These are phyloP conservation scores for Calameuta pallipes DNA, from an alignment of 2,888 invertebrate genomes.

Conservation along the genomic window DNA sequence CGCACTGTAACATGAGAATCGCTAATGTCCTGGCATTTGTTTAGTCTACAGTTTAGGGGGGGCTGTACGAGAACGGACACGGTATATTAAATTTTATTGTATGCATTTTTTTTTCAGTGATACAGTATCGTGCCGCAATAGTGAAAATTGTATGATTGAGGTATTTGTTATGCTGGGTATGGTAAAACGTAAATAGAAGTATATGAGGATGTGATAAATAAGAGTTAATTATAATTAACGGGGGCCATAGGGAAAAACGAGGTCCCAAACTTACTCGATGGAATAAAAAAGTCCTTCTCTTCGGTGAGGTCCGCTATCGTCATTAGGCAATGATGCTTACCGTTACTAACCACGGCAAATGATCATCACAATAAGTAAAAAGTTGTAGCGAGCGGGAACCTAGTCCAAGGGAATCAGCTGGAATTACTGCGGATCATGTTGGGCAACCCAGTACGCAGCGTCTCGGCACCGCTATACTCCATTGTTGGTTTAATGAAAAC, in stretches of 20 bases:
- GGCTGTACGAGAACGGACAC: neutral
- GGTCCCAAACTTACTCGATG: neutral
- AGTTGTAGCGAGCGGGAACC: neutral
- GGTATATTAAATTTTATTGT: neutral
- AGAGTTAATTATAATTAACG: neutral
- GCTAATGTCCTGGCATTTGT: constrained; percentile 40
- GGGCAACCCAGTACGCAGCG: constrained; percentile 8
- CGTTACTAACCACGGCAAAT: constrained; percentile 19
- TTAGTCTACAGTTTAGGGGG: neutral
- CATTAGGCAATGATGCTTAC: constrained; percentile 17
- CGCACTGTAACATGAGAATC: constrained; percentile 29
- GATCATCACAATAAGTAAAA: constrained; percentile 2
- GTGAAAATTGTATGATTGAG: neutral
- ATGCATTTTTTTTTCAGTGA: neutral
- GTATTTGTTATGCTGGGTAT: neutral
- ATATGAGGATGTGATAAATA: neutral
- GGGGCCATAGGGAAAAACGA: neutral
- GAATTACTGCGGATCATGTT: constrained; percentile 13
- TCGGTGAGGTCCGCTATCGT: neutral
- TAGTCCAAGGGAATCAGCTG: constrained; percentile 6
- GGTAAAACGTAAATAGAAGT: neutral
- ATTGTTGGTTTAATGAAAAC: constrained; percentile 14
- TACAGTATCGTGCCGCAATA: neutral
- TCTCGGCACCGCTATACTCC: constrained; percentile 4
- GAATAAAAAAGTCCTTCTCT: constrained; percentile 1